phyloP scores from a whole-genome alignment of 2,113 vertebrate species.

The Elephantulus edwardii region DNA sequence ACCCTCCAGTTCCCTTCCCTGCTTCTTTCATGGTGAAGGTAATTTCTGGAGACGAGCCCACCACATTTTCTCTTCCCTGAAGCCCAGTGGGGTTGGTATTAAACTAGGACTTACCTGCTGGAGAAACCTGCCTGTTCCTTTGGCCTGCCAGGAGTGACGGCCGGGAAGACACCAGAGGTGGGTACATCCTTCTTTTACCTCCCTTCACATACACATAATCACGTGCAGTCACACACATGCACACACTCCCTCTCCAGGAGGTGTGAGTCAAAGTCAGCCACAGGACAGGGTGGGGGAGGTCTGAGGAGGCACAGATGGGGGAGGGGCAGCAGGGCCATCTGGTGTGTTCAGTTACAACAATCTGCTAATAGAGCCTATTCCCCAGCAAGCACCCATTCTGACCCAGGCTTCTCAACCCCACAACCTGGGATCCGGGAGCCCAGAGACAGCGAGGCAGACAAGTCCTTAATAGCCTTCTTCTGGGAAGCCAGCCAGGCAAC shows the following conservation, averaged over 20 bases:
- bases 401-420: background rate
- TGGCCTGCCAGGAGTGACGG: background rate
- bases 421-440: background rate
- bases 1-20: background rate
- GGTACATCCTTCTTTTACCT: background rate
- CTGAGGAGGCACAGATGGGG: background rate
- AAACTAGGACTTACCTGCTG: background rate
- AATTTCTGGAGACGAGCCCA: background rate
- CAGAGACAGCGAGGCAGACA: background rate
- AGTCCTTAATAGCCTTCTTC: background rate
- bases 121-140: background rate
- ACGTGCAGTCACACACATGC: background rate
- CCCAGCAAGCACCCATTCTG: conserved; percentile 6
- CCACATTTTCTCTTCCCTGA: too few species aligned
- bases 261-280: conserved; percentile 16
- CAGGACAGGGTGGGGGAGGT: background rate
- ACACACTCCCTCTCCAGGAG: background rate
- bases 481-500: background rate
- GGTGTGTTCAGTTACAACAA: background rate
- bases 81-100: background rate
- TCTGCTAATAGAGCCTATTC: conserved; percentile 53
- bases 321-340: conserved; percentile 58
- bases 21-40: background rate
- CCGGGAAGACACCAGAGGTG: background rate
- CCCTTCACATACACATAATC: background rate